These are phyloP conservation scores for Solenopsis invicta DNA, from an alignment of 1,140 invertebrate genomes.

Conservation along the genomic window DNA sequence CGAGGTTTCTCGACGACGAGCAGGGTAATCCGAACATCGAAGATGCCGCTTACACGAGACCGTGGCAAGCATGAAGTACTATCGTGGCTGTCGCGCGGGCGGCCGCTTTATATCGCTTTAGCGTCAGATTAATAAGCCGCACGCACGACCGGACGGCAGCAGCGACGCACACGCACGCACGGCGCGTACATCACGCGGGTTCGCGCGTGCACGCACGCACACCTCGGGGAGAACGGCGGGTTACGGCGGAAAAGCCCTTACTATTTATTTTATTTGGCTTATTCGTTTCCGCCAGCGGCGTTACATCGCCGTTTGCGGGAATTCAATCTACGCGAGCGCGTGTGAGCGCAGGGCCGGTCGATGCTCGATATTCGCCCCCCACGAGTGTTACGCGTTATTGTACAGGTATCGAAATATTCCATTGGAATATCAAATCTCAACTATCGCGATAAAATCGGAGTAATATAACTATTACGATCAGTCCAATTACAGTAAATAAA, in stretches of 20 bases:
- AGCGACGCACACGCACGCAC: conserved; percentile 60
- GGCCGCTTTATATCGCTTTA: conserved; percentile 82
- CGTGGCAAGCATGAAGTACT: conserved; percentile 79
- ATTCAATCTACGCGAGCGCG: conserved; percentile 80
- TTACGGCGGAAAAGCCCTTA: conserved; percentile 74
- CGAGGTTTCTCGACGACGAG: not conserved
- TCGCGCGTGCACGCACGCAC: conserved; percentile 52
- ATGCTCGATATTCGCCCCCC: not conserved
- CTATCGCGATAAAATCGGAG: not conserved
- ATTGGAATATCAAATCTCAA: conserved; percentile 8
- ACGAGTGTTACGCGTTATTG: not conserved
- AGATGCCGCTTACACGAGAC: conserved; percentile 3
- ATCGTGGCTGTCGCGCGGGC: conserved; percentile 79
- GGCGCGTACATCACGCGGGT: conserved; percentile 68
- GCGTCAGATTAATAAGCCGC: conserved; percentile 83
- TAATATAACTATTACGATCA: not conserved
- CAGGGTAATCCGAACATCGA: conserved; percentile 30
- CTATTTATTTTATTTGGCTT: conserved; percentile 83
- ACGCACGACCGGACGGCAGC: conserved; percentile 59
- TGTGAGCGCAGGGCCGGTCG: conserved; percentile 38
- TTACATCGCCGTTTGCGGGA: conserved; percentile 80
- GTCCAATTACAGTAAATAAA: not conserved
- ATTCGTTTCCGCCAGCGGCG: conserved; percentile 81
- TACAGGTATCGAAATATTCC: not conserved
- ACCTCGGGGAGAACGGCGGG: conserved; percentile 51